A percentile compares a stretch with the other conserved stretches of the same genome.
phyloP scores from a whole-genome alignment of 2,797 vertebrate genomes.

The Petrocephalus schoutedeni region DNA sequence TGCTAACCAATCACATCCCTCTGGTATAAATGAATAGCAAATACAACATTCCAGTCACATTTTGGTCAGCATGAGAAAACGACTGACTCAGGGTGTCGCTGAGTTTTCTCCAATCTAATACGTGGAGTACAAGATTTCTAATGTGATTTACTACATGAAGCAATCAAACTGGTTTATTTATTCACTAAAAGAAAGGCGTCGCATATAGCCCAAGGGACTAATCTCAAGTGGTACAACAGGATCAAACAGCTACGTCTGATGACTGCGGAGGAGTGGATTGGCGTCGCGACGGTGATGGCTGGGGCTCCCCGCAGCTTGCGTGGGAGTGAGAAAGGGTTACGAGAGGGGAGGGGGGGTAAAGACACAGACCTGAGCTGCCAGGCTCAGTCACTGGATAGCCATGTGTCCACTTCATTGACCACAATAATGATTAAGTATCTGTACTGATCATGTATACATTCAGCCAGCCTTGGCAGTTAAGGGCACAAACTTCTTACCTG shows the following conservation, averaged over 20 bases:
- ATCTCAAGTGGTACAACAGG: not conserved
- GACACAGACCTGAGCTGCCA: not conserved
- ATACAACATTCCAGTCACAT: not conserved
- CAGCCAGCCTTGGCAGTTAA: not conserved
- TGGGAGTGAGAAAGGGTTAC: not conserved
- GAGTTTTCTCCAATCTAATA: not conserved
- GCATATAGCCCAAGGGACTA: slow-evolving; percentile 22
- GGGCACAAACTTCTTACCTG: not conserved
- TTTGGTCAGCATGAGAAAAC: not conserved
- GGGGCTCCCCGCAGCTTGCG: not conserved
- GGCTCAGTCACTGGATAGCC: not conserved
- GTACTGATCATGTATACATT: not conserved
- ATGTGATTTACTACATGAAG: slow-evolving; percentile 23
- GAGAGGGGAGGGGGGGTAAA: not conserved
- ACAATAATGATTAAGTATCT: not conserved
- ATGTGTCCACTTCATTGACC: not conserved
- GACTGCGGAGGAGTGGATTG: not conserved
- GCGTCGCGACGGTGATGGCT: not conserved
- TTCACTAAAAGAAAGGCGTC: slow-evolving; percentile 26
- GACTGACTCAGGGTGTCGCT: not conserved
- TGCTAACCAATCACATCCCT: not conserved
- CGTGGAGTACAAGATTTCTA: not conserved
- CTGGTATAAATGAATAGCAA: not conserved
- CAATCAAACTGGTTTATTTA: slow-evolving; percentile 47
- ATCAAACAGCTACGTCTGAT: not conserved